phyloP scores from a whole-genome alignment of 2,113 vertebrate genomes.

The Spermophilus dauricus region DNA sequence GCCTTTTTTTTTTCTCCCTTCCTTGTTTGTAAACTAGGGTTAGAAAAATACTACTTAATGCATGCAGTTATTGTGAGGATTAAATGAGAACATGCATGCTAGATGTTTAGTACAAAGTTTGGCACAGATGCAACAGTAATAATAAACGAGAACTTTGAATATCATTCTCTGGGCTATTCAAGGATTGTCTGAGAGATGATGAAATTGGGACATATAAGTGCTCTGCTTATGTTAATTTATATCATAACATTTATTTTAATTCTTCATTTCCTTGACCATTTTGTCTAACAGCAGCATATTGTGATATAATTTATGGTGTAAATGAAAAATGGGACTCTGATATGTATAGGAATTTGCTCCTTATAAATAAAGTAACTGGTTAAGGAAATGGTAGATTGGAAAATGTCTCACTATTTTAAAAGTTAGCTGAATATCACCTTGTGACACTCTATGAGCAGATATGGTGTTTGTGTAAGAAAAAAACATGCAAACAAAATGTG shows the following conservation, averaged over 20 bases:
- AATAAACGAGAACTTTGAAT: not conserved
- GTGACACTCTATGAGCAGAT: not conserved
- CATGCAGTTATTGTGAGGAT: not conserved
- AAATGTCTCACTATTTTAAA: not conserved
- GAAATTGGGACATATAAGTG: not conserved
- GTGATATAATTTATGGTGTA: not conserved
- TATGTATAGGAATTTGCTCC: not conserved
- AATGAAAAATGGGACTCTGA: constrained; percentile 21
- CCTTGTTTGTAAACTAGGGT: not conserved
- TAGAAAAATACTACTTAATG: not conserved
- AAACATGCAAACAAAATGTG: not conserved
- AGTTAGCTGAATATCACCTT: not conserved
- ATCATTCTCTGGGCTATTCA: not conserved
- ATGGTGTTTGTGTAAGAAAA: not conserved
- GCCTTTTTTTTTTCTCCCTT: not conserved
- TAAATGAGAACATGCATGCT: not conserved
- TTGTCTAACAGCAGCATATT: not conserved
- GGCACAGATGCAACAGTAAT: not conserved
- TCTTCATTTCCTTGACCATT: constrained; percentile 13
- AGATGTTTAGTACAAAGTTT: not conserved
- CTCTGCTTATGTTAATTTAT: not conserved
- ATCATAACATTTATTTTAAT: not conserved
- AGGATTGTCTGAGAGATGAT: not conserved
- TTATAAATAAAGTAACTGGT: constrained; percentile 61
- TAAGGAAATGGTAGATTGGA: constrained; percentile 42